Evolutionary conservation across 1,140 invertebrate genomes (phyloP), one percentile per base, ranked within the genome.

Genomic region (Epicauta chinensis): DNA sequence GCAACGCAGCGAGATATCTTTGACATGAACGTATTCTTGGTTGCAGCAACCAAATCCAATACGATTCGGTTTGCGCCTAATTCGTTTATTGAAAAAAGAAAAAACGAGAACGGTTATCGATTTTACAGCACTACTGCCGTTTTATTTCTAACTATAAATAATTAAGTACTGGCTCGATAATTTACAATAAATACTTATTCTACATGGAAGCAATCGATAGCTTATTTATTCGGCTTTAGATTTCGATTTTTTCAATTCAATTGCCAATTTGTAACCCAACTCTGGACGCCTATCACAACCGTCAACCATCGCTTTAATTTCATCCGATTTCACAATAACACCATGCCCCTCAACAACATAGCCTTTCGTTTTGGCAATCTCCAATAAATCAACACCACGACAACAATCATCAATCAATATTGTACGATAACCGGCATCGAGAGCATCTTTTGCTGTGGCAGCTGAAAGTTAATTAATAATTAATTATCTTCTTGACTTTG

Each of bases 321-420:
- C 48, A 7, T 76, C 60, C 2, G 78, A 78, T n/a, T 72, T 66
- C 2, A 75, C 69, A 12, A 84, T 64, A 10, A 81, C 55, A 1
- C 80, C 83, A 55, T 81, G 71, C 12, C 74, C 73, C 6, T 72
- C 66, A 0, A 58, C 55, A 11, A 85, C 70, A 29, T 69, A 64
- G 5, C 74, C 63, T 52, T 77, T 79, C 1, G 78, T 74, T 37
- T 59, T 59, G 42, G 74, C 67, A 37, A 81, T 78, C 38, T 79
- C 73, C 12, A 74, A 62, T 0, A 73, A 31, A 53, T 77, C 70
- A 3, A 87, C 79, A 5, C 83, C 84, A 41, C 83, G 69, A 56
- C 78, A 79, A 56, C 83, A 86, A 63, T 90, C 85, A 31, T 88
- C 82, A 6, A 90, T 70, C 0, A 88, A 53, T 16, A 83, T 73